Evolutionary conservation across 2,113 vertebrate genomes (phyloP).

Genomic region (Channa maculata): DNA sequence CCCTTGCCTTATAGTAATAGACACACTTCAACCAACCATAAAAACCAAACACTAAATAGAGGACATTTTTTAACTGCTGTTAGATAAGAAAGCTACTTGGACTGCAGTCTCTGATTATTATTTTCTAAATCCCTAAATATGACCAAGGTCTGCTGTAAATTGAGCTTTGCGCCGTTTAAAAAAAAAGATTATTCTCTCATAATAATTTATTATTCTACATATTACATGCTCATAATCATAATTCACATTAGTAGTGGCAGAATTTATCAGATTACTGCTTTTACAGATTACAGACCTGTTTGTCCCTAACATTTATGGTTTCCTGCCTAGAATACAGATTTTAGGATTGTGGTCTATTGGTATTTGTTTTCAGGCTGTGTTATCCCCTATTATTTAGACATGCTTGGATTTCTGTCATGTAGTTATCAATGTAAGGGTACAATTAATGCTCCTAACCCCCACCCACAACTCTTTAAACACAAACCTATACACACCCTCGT

Average conservation of each 20-base stretch:
- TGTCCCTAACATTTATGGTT: conserved; percentile 19
- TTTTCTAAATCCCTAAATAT: conserved; percentile 44
- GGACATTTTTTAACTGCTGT: not conserved
- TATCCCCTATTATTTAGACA: conserved; percentile 77
- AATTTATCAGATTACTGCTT: conserved; percentile 69
- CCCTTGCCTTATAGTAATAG: too few species aligned
- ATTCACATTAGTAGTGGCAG: conserved; percentile 63
- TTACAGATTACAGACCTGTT: conserved; percentile 64
- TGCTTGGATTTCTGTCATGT: conserved; percentile 73
- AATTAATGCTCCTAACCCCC: conserved; percentile 72
- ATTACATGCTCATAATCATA: conserved; percentile 65
- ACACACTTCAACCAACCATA: not conserved
- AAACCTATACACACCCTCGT: not conserved
- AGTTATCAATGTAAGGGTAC: conserved; percentile 70
- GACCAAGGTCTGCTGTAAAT: conserved; percentile 46
- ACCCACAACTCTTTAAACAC: conserved; percentile 13
- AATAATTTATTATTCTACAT: conserved; percentile 57
- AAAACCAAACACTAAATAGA: not conserved
- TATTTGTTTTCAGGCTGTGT: conserved; percentile 27
- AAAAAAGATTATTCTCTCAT: conserved; percentile 52
- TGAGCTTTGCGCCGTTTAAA: conserved; percentile 48
- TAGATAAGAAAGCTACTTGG: conserved; percentile 37
- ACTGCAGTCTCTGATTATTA: conserved; percentile 30
- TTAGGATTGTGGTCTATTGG: conserved; percentile 50
- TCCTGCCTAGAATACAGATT: conserved; percentile 65